Evolutionary conservation across 2,888 invertebrate genomes (phyloP), one percentile per base, ranked within the genome.

Genomic region (Orchesellides sinensis): DNA sequence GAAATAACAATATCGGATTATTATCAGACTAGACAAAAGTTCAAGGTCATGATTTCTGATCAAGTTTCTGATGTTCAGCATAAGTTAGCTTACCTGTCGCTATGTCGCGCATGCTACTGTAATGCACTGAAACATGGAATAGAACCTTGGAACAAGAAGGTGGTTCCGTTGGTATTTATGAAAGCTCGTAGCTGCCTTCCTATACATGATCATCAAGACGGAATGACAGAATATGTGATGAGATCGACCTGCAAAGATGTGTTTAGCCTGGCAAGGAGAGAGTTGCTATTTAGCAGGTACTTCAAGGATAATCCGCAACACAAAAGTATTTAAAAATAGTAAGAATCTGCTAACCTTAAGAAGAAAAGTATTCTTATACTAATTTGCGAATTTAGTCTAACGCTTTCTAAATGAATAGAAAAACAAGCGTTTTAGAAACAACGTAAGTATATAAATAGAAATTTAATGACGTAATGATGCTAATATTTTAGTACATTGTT

Each of bases 291-390:
- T 32, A 66, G 45, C 21, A 35, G 59, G 12, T 56, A 29, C 23
- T 77, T 66, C 29, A 66, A 66, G 29, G 75, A 77, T 45, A 29
- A 66, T 29, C 75, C 75, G n/a, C 61, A 61, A n/a, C 35, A 40
- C 8, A 74, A 74, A 25, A n/a, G 35, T 10, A 63, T 19, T 23
- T 63, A 23, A 45, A 4, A 2, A 52, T 59, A 29, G 12, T 21
- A n/a, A 52, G 10, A 17, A 17, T n/a, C 10, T 17, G 21, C 2
- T 21, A 1, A 52, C n/a, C 2, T 52, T 8, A 52, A 21, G 10
- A 35, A 35, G 40, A 35, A 35, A 35, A 35, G 40, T 35, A 6
- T 35, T 35, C 12, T 12, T 12, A 35, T 35, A 10, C 12, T 35
- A 10, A 10, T 12, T 35, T 35, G 40, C 12, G 8, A 35, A 10